These are phyloP conservation scores for Aphis craccivora DNA, from an alignment of 1,140 invertebrate species.

Conservation along the genomic window DNA sequence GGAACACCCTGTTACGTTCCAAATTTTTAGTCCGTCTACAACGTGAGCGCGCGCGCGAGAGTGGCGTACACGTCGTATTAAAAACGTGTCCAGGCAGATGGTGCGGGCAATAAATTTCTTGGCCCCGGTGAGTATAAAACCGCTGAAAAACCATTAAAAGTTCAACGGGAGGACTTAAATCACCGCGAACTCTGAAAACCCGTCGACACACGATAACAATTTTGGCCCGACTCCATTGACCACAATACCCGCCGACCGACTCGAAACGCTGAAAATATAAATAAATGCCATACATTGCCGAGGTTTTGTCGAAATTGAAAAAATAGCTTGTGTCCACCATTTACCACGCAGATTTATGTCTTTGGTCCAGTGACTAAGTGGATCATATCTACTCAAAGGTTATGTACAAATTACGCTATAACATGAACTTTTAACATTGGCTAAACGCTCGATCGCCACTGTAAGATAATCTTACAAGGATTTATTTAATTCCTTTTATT, in stretches of 20 bases:
- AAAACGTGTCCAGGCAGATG: constrained; percentile 43
- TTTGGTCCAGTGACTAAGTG: not conserved
- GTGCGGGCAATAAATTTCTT: constrained; percentile 39
- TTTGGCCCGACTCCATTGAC: constrained; percentile 55
- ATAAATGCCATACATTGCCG: not conserved
- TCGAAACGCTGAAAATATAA: constrained; percentile 13
- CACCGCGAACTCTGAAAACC: constrained; percentile 34
- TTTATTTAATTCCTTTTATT: not conserved
- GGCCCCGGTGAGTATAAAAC: constrained; percentile 42
- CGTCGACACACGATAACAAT: constrained; percentile 57
- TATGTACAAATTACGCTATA: not conserved
- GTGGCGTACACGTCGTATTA: constrained; percentile 11
- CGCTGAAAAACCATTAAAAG: constrained; percentile 56
- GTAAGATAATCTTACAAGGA: not conserved
- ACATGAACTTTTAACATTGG: not conserved
- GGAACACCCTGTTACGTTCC: not conserved
- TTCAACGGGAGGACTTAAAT: constrained; percentile 56
- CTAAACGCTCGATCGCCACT: not conserved
- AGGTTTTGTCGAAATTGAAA: constrained; percentile 30
- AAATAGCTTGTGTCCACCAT: not conserved
- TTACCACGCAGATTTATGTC: constrained; percentile 13
- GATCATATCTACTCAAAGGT: constrained; percentile 6
- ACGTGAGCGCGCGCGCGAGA: too few relatives aligned
- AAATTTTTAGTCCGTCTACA: not conserved
- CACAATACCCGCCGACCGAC: constrained; percentile 1